These are phyloP conservation scores for Harpalus rufipes DNA, from an alignment of 2,888 invertebrate species.

Conservation along the genomic window DNA sequence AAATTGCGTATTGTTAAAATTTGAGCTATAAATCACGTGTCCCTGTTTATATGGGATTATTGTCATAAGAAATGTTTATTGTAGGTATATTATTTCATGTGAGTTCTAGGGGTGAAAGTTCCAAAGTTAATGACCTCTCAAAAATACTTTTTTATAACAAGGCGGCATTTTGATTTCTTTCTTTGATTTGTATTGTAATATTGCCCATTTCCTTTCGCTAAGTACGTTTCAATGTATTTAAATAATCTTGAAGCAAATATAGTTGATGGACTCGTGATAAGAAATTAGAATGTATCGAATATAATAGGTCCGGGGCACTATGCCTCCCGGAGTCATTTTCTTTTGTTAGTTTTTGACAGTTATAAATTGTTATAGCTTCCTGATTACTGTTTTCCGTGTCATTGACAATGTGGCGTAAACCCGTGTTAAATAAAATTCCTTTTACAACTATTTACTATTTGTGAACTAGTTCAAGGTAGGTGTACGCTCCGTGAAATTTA, in stretches of 20 bases:
- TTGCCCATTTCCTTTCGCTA: not conserved
- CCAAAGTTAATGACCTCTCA: not conserved
- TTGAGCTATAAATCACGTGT: too few relatives aligned
- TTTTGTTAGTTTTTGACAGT: constrained; percentile 66
- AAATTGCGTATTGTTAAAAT: too few relatives aligned
- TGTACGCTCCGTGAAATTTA: constrained; percentile 23
- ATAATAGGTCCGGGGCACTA: constrained; percentile 37
- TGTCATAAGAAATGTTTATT: not conserved
- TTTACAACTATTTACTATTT: constrained; percentile 62
- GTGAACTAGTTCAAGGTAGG: constrained; percentile 55
- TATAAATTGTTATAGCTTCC: constrained; percentile 64
- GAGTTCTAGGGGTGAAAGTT: not conserved
- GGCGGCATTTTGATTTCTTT: not conserved
- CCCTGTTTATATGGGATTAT: too few relatives aligned
- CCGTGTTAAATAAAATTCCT: constrained; percentile 64
- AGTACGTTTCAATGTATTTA: constrained; percentile 43
- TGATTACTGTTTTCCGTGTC: constrained; percentile 66
- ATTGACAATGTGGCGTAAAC: constrained; percentile 62
- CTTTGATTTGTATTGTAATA: not conserved
- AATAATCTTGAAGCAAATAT: constrained; percentile 39
- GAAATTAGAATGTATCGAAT: constrained; percentile 62
- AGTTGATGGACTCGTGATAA: constrained; percentile 54
- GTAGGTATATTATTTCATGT: not conserved
- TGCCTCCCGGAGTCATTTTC: constrained; percentile 59
- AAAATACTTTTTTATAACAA: not conserved